phyloP scores from a whole-genome alignment of 2,113 vertebrate species.

The Chroicocephalus ridibundus region DNA sequence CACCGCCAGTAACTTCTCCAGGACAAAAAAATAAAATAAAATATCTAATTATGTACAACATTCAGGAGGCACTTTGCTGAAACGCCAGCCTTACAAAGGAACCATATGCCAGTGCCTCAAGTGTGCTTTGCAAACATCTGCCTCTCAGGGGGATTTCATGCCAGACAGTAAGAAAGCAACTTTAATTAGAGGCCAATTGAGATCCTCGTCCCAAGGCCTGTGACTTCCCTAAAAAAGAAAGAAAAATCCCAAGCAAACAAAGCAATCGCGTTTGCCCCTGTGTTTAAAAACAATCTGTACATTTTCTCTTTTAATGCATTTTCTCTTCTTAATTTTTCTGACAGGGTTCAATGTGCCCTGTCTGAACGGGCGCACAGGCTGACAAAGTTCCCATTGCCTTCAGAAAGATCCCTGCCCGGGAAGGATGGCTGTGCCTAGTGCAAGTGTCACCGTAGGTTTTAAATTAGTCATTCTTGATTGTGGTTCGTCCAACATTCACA shows the following conservation, averaged over 20 bases:
- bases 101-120: conserved; percentile 62
- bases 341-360: rapidly evolving
- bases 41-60: conserved; percentile 62
- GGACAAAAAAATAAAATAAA: conserved; percentile 45
- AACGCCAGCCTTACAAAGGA: conserved; percentile 56
- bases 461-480: background rate
- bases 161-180: conserved; percentile 64
- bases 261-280: background rate
- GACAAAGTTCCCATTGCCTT: background rate
- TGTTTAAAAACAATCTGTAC: background rate
- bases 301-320: background rate
- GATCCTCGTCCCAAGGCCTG: conserved; percentile 18
- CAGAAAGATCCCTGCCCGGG: background rate
- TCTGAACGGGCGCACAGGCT: background rate
- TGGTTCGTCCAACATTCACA: background rate
- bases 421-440: background rate
- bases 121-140: conserved; percentile 68
- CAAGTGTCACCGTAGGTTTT: background rate
- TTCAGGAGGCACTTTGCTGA: conserved; percentile 54
- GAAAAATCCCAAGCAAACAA: background rate
- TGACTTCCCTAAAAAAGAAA: background rate
- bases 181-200: conserved; percentile 66
- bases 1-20: background rate
- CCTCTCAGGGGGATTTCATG: conserved; percentile 59
- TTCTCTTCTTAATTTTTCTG: background rate